These are phyloP conservation scores for Diadema setosum DNA, from an alignment of 35 echinoderm and acorn worm genomes.

Conservation along the genomic window DNA sequence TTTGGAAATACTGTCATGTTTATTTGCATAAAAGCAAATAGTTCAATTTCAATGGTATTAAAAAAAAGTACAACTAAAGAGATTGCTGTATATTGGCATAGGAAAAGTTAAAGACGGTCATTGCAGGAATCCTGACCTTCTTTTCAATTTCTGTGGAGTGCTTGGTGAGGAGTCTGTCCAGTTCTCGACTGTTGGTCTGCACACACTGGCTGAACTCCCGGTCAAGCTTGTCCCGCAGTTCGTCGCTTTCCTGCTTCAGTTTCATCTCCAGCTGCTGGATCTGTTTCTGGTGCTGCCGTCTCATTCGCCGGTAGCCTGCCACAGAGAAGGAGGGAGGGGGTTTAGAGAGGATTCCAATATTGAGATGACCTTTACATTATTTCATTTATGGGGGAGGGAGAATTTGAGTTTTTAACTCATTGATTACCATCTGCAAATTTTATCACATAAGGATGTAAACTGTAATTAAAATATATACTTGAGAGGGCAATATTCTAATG, in stretches of 20 bases:
- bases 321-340: background rate
- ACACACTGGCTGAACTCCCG: conserved; percentile 86
- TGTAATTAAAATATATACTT: no score
- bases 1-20: no score
- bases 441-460: no score
- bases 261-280: conserved; percentile 79
- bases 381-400: no score
- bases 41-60: no score
- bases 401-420: no score
- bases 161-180: conserved; percentile 76
- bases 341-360: background rate
- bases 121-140: conserved; percentile 55
- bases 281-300: conserved; percentile 87
- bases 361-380: background rate
- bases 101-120: no score
- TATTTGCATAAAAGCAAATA: no score
- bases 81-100: no score
- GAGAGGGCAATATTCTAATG: no score
- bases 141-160: conserved; percentile 65
- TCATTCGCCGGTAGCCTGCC: conserved; percentile 96
- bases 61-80: no score
- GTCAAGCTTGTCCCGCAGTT: conserved; percentile 84
- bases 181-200: conserved; percentile 75
- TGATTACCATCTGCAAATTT: no score
- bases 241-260: conserved; percentile 77